A percentile compares a stretch with the other conserved stretches of the same genome.
Evolutionary conservation across 2,888 invertebrate genomes (phyloP).

Genomic region (Oscheius sp.): DNA sequence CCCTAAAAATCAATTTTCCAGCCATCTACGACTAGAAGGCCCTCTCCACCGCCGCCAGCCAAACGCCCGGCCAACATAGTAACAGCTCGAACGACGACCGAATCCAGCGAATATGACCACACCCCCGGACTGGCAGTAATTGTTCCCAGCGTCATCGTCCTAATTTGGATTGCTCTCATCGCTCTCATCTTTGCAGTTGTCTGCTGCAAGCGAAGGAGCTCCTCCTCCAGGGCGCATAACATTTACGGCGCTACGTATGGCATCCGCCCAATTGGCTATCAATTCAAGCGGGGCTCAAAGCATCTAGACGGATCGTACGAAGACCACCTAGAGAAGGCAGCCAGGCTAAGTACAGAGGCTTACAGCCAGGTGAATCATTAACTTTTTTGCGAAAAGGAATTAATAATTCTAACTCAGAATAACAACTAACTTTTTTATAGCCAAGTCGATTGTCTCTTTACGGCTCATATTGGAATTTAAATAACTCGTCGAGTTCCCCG

Average conservation of each 20-base stretch:
- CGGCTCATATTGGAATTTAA: constrained; percentile 69
- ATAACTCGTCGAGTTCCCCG: constrained; percentile 25
- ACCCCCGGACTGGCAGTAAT: constrained; percentile 55
- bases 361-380: constrained; percentile 43
- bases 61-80: constrained; percentile 6
- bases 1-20: constrained; percentile 10
- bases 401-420: not conserved
- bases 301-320: constrained; percentile 62
- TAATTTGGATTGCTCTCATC: constrained; percentile 67
- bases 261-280: constrained; percentile 61
- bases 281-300: constrained; percentile 35
- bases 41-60: constrained; percentile 6
- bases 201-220: constrained; percentile 57
- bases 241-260: constrained; percentile 67
- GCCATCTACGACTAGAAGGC: constrained; percentile 47
- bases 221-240: not conserved
- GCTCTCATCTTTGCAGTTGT: constrained; percentile 66
- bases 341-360: constrained; percentile 49
- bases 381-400: no score
- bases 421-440: constrained; percentile 36
- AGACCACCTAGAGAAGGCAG: constrained; percentile 69
- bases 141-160: constrained; percentile 67
- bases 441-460: constrained; percentile 66
- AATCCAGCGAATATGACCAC: not conserved
- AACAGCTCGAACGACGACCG: constrained; percentile 19